Percentiles rank a stretch among this genome's conserved stretches.
Evolutionary conservation across 2,888 invertebrate genomes (phyloP).

Genomic region (Agrochola lota): DNA sequence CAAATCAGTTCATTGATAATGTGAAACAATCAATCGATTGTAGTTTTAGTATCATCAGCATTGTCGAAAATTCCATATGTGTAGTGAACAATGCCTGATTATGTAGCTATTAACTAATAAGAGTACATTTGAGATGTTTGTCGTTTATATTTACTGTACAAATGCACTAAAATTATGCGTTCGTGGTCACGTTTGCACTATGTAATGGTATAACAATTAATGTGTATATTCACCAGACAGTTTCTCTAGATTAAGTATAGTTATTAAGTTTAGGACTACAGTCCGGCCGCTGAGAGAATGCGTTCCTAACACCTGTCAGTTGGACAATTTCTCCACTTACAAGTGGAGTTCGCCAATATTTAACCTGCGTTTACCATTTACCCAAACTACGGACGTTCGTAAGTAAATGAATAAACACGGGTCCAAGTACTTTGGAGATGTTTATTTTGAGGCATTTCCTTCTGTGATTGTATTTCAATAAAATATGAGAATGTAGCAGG

Average conservation of each 20-base stretch:
- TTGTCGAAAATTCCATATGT: slow-evolving; percentile 15
- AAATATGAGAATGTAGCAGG: slow-evolving; percentile 16
- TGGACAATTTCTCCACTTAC: not conserved
- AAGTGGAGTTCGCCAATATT: no score
- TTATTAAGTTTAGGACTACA: slow-evolving; percentile 5
- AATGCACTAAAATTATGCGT: slow-evolving; percentile 42
- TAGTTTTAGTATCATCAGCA: not conserved
- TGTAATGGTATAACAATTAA: not conserved
- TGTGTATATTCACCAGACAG: slow-evolving; percentile 9
- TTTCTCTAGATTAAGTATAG: slow-evolving; percentile 14
- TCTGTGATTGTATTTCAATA: slow-evolving; percentile 10
- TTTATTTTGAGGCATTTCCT: slow-evolving; percentile 2
- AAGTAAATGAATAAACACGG: slow-evolving; percentile 1
- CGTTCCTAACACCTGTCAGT: not conserved
- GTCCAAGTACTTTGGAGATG: slow-evolving; percentile 15
- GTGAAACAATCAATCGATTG: slow-evolving; percentile 27
- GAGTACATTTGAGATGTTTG: slow-evolving; percentile 55
- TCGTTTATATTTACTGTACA: slow-evolving; percentile 38
- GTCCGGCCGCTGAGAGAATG: not conserved
- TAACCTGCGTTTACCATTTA: slow-evolving; percentile 17
- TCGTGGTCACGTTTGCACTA: slow-evolving; percentile 34
- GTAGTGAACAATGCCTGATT: slow-evolving; percentile 34
- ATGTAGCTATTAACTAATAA: slow-evolving; percentile 40
- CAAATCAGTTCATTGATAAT: not conserved
- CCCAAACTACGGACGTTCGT: not conserved